A percentile compares a stretch with the other conserved stretches of the same genome.
Conservation (phyloP, 1,140 invertebrate genomes). For the Conus betulinus region DNA sequence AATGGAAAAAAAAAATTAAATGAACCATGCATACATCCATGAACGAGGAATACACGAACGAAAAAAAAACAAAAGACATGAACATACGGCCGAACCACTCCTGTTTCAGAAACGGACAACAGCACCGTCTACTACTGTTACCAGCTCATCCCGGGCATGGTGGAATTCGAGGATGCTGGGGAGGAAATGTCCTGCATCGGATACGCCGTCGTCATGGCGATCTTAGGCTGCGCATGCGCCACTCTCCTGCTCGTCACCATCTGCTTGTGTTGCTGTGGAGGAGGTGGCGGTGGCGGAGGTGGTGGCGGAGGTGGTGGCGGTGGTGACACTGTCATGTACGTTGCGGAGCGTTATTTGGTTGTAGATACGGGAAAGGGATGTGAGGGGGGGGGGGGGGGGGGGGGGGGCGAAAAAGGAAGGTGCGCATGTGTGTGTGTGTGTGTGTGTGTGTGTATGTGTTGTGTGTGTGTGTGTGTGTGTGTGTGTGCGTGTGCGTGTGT, state of each 20-base stretch:
- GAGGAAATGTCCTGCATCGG: not conserved
- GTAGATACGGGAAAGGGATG: no score
- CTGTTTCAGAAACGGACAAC: constrained; percentile 14
- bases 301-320: constrained; percentile 14
- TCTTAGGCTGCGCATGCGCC: not conserved
- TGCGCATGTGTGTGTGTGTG: no score
- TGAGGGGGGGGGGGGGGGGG: no score
- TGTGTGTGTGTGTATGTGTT: no score
- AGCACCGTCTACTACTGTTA: constrained; percentile 23
- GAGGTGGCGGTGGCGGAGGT: constrained; percentile 14
- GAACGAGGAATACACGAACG: no score
- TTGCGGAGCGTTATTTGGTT: not conserved
- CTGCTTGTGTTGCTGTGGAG: constrained; percentile 6
- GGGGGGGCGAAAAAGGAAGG: no score
- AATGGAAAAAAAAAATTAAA: no score
- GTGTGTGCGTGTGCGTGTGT: no score
- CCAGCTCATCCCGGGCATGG: constrained; percentile 4
- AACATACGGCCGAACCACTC: no score
- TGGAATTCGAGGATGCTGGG: not conserved
- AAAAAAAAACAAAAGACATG: no score
- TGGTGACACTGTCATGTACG: constrained; percentile 12
- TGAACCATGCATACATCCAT: no score
- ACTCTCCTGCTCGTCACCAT: constrained; percentile 1
- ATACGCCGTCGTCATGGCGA: constrained; percentile 1
- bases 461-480: no score